Evolutionary conservation across 1,140 invertebrate genomes (phyloP).

Genomic region (Drosophila nannoptera): DNA sequence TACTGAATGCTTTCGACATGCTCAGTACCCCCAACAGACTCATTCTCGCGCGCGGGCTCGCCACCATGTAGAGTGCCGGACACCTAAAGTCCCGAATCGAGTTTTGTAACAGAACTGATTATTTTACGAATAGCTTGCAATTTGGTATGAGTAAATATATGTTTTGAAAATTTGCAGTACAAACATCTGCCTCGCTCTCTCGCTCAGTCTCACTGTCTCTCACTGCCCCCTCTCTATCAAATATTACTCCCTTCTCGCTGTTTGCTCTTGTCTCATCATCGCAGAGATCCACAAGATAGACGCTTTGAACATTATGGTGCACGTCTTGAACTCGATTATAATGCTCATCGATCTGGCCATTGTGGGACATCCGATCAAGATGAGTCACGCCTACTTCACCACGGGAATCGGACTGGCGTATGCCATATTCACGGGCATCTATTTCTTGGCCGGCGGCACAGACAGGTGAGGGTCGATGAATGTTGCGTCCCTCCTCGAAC

Average conservation of each 20-base stretch:
- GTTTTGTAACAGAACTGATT: too few species aligned
- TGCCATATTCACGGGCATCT: constrained; percentile 83
- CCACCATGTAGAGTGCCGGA: background rate
- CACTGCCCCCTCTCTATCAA: background rate
- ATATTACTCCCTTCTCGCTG: background rate
- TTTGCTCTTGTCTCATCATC: background rate
- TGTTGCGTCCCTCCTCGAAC: background rate
- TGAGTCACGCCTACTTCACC: constrained; percentile 84
- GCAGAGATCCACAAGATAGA: constrained; percentile 79
- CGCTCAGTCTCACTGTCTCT: background rate
- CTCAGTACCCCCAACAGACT: background rate
- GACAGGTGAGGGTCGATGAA: constrained; percentile 78
- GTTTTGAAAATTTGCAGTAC: background rate
- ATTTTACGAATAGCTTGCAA: background rate
- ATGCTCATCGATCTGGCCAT: constrained; percentile 84
- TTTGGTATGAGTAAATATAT: background rate
- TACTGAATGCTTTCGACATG: background rate
- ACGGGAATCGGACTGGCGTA: constrained; percentile 81
- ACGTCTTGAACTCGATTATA: constrained; percentile 84
- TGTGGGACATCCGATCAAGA: constrained; percentile 82
- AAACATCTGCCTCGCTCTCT: background rate
- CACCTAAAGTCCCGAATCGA: too few species aligned
- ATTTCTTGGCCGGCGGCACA: constrained; percentile 84
- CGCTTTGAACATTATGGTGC: constrained; percentile 83
- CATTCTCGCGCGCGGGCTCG: background rate